Evolutionary conservation across 1,140 invertebrate species (phyloP), one percentile per base, ranked within the genome.

Genomic region (Lordiphosa stackelbergi): DNA sequence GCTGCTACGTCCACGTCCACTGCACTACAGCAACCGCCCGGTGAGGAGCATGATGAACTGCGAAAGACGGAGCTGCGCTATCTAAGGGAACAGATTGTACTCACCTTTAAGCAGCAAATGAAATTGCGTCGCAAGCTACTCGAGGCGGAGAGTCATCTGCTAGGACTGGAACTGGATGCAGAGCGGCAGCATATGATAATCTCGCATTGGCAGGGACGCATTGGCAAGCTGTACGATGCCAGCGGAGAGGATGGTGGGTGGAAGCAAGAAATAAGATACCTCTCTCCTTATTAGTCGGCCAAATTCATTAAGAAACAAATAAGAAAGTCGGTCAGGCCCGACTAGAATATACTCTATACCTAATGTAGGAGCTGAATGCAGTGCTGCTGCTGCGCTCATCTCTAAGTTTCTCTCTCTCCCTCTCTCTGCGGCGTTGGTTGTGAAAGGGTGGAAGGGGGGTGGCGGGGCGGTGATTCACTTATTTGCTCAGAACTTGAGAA

Each of bases 101-200:
- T 93, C 0, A 94, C 94, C 0, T 97, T 97, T 85, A 94, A 95
- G 65, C 94, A 96, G 62, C 96, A 97, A 87, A 97, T 97, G 95
- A 92, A 94, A 66, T 88, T 97, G 1, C 91, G 95, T 40, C 90
- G 94, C 34, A 92, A 93, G 37, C 87, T 97, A 9, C 94, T 97
- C 91, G 95, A 97, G 85, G 90, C 96, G 5, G 95, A 96, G 79
- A 95, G 94, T 63, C 93, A 95, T 73, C 88, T 96, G 3, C 88
- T 97, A 64, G 93, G 94, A 0, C 88, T 97, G 41, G 95, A 94
- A 22, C 91, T 96, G 68, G 95, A 96, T 69, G 93, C 94, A 1
- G 94, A 97, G 77, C 91, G 95, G 38, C 94, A 96, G 72, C 94
- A 95, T 72, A 91, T 95, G 59, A 91, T 95, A 7, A 95, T 97